phyloP scores from a whole-genome alignment of 2,113 vertebrate genomes.

The Poecilia latipinna region DNA sequence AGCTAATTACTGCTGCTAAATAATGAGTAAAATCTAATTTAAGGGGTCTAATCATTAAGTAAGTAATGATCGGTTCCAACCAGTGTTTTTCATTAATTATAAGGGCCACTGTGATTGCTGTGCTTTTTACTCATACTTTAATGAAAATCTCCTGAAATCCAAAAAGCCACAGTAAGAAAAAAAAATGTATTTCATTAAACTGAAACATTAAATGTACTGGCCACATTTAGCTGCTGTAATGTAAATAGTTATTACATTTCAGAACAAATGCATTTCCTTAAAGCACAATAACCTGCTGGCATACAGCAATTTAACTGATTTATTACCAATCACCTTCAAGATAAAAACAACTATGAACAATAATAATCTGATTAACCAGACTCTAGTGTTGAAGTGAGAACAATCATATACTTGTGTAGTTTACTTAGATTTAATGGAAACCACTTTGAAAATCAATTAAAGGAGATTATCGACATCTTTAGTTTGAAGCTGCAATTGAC shows the following conservation, averaged over 20 bases:
- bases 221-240: background rate
- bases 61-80: slow-evolving; percentile 9
- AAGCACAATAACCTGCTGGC: background rate
- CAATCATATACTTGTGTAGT: background rate
- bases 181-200: background rate
- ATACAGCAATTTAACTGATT: background rate
- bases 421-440: no score
- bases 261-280: background rate
- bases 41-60: slow-evolving; percentile 8
- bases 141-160: background rate
- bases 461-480: background rate
- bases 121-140: background rate
- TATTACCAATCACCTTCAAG: background rate
- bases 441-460: background rate
- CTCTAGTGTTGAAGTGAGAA: background rate
- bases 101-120: background rate
- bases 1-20: slow-evolving; percentile 9
- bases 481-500: no score
- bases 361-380: background rate
- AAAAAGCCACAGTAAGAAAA: background rate
- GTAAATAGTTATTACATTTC: background rate
- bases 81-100: slow-evolving; percentile 7
- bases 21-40: slow-evolving; percentile 13
- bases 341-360: background rate
- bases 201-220: background rate